Evolutionary conservation across 1,140 invertebrate genomes (phyloP).

Genomic region (Conus betulinus): DNA sequence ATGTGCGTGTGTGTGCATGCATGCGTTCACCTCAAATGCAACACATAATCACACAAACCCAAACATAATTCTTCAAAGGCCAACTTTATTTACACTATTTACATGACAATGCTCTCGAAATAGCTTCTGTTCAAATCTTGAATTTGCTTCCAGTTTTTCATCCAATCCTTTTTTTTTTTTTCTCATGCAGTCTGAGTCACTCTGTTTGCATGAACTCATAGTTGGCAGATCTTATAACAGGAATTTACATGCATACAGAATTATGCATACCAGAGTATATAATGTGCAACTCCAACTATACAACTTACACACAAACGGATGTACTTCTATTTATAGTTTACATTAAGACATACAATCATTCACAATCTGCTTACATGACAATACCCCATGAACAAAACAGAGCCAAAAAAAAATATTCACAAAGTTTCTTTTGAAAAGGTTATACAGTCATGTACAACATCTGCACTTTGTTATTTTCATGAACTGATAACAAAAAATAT

Average conservation of each 20-base stretch:
- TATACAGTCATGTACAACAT: no score
- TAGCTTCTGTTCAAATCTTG: neutral
- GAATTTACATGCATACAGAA: neutral
- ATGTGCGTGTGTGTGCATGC: no score
- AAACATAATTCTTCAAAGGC: neutral
- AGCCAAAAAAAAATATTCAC: no score
- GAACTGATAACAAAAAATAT: no score
- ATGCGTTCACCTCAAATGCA: no score
- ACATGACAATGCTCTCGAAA: neutral
- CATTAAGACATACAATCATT: no score
- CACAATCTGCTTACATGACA: neutral
- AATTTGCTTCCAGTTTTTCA: neutral
- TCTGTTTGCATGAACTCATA: neutral
- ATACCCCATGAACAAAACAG: neutral
- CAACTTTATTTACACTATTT: conserved; percentile 1
- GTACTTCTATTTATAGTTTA: no score
- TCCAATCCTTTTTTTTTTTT: neutral
- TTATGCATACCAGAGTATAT: no score
- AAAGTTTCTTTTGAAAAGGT: no score
- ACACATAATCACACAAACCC: neutral
- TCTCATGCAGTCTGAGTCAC: neutral
- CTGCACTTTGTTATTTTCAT: no score
- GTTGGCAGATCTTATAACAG: neutral
- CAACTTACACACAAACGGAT: no score
- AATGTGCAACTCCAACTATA: no score